These are phyloP conservation scores for Macrobrachium nipponense DNA, from an alignment of 1,140 invertebrate species.

Conservation along the genomic window DNA sequence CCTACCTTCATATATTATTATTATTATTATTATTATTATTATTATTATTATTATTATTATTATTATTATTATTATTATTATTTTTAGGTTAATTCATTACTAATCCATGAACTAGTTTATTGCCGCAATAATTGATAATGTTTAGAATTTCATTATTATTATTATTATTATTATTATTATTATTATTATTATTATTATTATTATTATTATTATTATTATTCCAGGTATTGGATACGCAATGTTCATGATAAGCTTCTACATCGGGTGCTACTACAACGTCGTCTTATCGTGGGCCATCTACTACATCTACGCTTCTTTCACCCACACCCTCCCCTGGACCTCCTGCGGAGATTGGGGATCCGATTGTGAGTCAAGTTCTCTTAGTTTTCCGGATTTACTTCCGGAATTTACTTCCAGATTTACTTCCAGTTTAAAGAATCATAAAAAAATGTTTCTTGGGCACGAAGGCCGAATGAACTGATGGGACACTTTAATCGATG, in stretches of 20 bases:
- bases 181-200: background rate
- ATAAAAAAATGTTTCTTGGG: no score
- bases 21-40: no score
- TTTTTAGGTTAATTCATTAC: no score
- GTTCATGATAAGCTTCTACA: conserved; percentile 97
- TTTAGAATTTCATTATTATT: background rate
- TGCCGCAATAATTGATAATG: background rate
- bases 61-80: no score
- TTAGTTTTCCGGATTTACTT: no score
- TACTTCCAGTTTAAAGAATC: no score
- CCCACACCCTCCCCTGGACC: conserved; percentile 92
- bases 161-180: background rate
- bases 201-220: background rate
- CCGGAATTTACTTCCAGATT: no score
- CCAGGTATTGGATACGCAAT: conserved; percentile 97
- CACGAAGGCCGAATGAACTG: no score
- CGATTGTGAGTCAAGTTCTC: conserved; percentile 68
- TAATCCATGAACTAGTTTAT: no score
- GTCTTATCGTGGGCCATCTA: conserved; percentile 98
- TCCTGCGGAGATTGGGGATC: conserved; percentile 98
- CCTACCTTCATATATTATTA: no score
- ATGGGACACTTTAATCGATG: no score
- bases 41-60: no score
- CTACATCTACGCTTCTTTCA: conserved; percentile 97
- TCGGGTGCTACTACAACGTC: conserved; percentile 99